phyloP scores from a whole-genome alignment of 2,888 invertebrate species.

The Magallana nippona region DNA sequence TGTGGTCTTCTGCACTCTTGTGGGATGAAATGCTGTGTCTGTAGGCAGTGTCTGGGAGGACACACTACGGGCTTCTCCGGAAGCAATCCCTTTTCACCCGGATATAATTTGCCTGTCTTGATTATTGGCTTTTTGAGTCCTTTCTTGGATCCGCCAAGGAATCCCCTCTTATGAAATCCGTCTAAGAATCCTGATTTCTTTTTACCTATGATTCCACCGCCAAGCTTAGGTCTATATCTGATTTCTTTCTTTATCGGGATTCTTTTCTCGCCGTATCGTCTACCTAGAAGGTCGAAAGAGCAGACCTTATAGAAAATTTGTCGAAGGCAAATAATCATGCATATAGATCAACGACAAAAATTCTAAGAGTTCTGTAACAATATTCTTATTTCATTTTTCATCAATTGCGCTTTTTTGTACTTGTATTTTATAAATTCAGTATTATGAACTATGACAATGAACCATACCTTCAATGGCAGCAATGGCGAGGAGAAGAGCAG shows the following conservation, averaged over 20 bases:
- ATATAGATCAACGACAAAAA: no score
- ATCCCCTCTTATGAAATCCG: background rate
- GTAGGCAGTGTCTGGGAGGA: constrained; percentile 16
- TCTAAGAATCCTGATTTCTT: background rate
- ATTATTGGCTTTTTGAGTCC: background rate
- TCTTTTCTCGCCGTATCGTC: constrained; percentile 22
- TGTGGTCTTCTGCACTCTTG: constrained; percentile 38
- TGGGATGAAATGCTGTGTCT: constrained; percentile 5
- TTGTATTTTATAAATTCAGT: no score
- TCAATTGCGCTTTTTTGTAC: no score
- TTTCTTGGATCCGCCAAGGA: background rate
- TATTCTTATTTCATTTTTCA: no score
- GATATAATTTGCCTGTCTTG: background rate
- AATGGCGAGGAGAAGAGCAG: background rate
- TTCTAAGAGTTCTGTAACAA: no score
- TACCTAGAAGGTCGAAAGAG: background rate
- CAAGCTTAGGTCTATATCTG: background rate
- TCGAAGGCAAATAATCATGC: no score
- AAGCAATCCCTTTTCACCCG: background rate
- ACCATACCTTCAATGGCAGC: background rate
- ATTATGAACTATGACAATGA: no score
- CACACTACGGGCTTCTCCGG: background rate
- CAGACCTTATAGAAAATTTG: no score
- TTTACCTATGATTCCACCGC: constrained; percentile 2
- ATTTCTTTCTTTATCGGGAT: background rate